Evolutionary conservation across 1,140 invertebrate species (phyloP).

Genomic region (Drosophila yakuba): DNA sequence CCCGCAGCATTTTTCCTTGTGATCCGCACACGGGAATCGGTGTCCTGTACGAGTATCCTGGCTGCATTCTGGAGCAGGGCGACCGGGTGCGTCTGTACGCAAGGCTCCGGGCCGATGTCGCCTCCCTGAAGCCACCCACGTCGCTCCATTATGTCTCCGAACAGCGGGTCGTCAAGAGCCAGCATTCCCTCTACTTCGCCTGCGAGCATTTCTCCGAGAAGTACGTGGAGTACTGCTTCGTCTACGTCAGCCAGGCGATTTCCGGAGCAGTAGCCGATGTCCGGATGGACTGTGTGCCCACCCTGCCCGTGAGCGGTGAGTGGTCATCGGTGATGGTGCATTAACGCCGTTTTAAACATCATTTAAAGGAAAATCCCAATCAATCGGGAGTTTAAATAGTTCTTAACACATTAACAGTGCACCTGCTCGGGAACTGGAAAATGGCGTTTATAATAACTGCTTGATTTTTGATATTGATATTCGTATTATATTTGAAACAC

Average conservation of each 20-base stretch:
- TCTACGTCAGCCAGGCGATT: slow-evolving; percentile 92
- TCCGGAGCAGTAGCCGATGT: slow-evolving; percentile 93
- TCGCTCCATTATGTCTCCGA: slow-evolving; percentile 89
- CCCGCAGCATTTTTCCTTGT: slow-evolving; percentile 92
- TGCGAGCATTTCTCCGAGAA: slow-evolving; percentile 93
- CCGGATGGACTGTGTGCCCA: slow-evolving; percentile 92
- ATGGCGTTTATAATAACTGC: no score
- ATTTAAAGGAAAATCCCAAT: slow-evolving; percentile 17
- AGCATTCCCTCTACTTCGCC: slow-evolving; percentile 90
- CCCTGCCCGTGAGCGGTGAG: slow-evolving; percentile 90
- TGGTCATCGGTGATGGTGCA: slow-evolving; percentile 11
- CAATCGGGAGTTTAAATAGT: background rate
- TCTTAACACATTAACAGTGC: background rate
- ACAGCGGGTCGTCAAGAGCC: slow-evolving; percentile 87
- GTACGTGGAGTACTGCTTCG: slow-evolving; percentile 94
- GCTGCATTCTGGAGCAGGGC: slow-evolving; percentile 89
- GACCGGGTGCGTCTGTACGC: slow-evolving; percentile 92
- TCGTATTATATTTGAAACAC: no score
- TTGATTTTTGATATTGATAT: no score
- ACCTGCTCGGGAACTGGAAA: background rate
- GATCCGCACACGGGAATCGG: slow-evolving; percentile 88
- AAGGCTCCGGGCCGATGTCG: slow-evolving; percentile 88
- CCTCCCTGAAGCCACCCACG: slow-evolving; percentile 87
- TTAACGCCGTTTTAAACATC: background rate
- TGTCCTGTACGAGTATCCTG: slow-evolving; percentile 92